These are phyloP conservation scores for Hartigia nigra DNA, from an alignment of 2,888 invertebrate genomes.

Conservation along the genomic window DNA sequence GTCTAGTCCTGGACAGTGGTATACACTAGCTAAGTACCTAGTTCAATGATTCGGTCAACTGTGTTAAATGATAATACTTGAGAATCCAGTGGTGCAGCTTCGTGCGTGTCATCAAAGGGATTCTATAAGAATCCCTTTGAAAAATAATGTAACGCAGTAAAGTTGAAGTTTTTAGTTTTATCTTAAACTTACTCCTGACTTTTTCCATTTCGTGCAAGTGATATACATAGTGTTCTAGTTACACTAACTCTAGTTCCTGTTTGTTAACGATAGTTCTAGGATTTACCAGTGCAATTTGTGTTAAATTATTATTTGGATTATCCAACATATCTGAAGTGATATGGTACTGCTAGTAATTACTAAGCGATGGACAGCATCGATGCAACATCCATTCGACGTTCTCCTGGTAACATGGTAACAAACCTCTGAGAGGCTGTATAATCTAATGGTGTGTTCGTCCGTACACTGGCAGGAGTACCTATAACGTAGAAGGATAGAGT, in stretches of 20 bases:
- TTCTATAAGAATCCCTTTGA: not conserved
- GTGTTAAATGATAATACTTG: not conserved
- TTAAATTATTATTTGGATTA: not conserved
- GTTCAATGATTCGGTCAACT: not conserved
- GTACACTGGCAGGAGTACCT: not conserved
- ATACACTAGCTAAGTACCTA: not conserved
- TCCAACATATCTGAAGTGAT: not conserved
- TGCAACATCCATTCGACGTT: not conserved
- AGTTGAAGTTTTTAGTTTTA: not conserved
- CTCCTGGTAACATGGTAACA: slow-evolving; percentile 33
- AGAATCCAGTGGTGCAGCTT: not conserved
- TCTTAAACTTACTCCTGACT: not conserved
- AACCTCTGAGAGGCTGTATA: slow-evolving; percentile 32
- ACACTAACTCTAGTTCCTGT: too few species aligned
- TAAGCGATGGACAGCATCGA: not conserved
- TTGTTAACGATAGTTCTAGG: too few species aligned
- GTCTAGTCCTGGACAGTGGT: not conserved
- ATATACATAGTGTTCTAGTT: too few species aligned
- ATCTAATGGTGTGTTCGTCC: slow-evolving; percentile 33
- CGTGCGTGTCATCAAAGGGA: not conserved
- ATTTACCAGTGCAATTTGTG: not conserved
- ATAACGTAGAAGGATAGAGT: not conserved
- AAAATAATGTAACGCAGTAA: not conserved
- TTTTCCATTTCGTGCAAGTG: not conserved
- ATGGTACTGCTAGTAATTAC: not conserved